Base-by-base conservation (phyloP, 2,113 vertebrate genomes). In the Pristiophorus japonicus region DNA sequence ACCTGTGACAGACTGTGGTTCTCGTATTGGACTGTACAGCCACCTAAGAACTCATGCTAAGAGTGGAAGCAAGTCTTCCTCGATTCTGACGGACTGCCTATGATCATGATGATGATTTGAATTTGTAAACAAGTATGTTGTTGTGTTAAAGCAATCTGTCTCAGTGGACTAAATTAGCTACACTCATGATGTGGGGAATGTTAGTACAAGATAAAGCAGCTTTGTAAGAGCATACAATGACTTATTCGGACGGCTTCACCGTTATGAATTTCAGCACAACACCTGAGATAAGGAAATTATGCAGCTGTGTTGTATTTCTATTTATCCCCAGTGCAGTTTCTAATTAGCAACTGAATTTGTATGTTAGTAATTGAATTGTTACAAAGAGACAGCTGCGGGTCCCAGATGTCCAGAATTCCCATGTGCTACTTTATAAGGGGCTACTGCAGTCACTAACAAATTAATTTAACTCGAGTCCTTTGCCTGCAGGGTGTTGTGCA, bases 321-420 rank as follows among this genome's bases (percentile, higher is more conserved):
- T 95, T 95, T 67, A 65, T 93, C 95, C 96, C 96, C 45, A 96
- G 96, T 95, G 66, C 0, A 96, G 96, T 95, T 96, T 96, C 97
- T 97, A 97, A 97, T 97, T 97, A 97, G 97, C 97, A 96, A 97
- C 97, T 96, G 96, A 97, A 96, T 97, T 96, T 96, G 96, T 96
- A 96, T 96, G 96, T 96, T 96, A 20, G 96, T 97, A 97, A 97
- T 97, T 97, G 96, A 97, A 96, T 96, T 96, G 96, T 96, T 95
- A 96, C 95, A 45, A 96, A 95, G 96, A 97, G 96, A 96, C 97
- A 97, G 97, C 97, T 97, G 97, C 96, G 96, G 0, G 1, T 96
- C 96, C 97, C 97, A 97, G 96, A 97, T 97, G 97, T 97, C 96
- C 96, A 95, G 95, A 0, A 38, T 96, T 96, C 96, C 7, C 4